Evolutionary conservation across 2,113 vertebrate genomes (phyloP), one percentile per base, ranked within the genome.

Genomic region (Telmatochromis sp.): DNA sequence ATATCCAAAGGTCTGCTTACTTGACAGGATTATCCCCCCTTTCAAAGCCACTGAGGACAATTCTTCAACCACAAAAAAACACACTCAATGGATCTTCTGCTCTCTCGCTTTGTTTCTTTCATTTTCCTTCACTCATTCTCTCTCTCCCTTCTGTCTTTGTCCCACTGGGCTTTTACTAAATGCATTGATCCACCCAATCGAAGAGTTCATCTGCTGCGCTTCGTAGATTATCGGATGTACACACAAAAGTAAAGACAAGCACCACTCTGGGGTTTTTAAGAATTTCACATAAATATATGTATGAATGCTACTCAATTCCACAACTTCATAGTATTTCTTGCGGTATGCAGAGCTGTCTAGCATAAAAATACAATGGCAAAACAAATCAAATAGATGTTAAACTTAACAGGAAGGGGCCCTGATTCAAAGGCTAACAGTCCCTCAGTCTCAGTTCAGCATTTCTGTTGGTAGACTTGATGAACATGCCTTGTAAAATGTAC

Each of bases 1-100:
- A 97, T 97, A 97, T 96, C 96, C 96, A 97, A 97, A 96, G 96
- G 94, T 96, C 95, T 91, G 88, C 93, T 95, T 96, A 94, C 94
- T 96, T 95, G 94, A 96, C 95, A 93, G 96, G 96, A 97, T 97
- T 97, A 97, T 96, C 96, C 95, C 80, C 90, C 94, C 87, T 96
- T 96, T 95, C 93, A 95, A 95, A 95, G 92, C 91, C 91, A 89
- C 83, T 86, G 93, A 86, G 92, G 94, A 93, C 91, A 81, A 93
- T 94, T 96, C 95, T 95, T 95, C 93, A 91, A 90, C 87, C 91
- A 94, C 93, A 96, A 91, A 95, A 89, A 96, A 95, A 95, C 93
- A 95, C 93, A 95, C 94, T 95, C 94, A 96, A 95, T 94, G 89
- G 92, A 96, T 95, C 94, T 93, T 95, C 93, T 95, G 91, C 92